Percentiles rank a stretch among this genome's conserved stretches.
These are phyloP conservation scores for Sarcophilus harrisii DNA, from an alignment of 2,797 vertebrate genomes.

Conservation along the genomic window DNA sequence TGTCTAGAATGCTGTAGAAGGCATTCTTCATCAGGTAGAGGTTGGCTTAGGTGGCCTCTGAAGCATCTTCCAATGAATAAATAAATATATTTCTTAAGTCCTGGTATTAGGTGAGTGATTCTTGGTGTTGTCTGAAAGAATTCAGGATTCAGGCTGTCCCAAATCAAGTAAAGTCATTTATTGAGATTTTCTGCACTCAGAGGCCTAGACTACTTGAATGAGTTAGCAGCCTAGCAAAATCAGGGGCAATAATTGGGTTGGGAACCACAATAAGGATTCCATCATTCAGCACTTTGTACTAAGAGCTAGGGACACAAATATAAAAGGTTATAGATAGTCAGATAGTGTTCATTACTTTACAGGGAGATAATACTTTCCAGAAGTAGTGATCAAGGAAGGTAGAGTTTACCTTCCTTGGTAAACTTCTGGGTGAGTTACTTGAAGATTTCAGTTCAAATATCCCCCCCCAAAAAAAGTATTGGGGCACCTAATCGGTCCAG, in stretches of 20 bases:
- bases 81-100: neutral
- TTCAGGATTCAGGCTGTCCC: no score
- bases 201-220: no score
- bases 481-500: no score
- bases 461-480: neutral
- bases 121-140: no score
- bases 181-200: no score
- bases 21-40: neutral
- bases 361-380: neutral
- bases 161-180: no score
- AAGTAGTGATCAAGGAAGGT: neutral
- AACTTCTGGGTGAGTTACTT: neutral
- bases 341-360: neutral
- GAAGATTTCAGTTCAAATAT: neutral
- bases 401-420: no score
- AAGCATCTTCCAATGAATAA: neutral
- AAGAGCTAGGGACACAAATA: neutral
- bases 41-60: neutral
- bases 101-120: no score
- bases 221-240: no score
- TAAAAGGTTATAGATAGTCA: neutral
- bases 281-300: neutral
- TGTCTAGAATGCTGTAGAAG: neutral
- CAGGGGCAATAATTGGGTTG: no score
- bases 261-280: no score